A percentile compares a stretch with the other conserved stretches of the same genome.
These are phyloP conservation scores for Eumeta japonica DNA, from an alignment of 1,140 invertebrate genomes.

Conservation along the genomic window DNA sequence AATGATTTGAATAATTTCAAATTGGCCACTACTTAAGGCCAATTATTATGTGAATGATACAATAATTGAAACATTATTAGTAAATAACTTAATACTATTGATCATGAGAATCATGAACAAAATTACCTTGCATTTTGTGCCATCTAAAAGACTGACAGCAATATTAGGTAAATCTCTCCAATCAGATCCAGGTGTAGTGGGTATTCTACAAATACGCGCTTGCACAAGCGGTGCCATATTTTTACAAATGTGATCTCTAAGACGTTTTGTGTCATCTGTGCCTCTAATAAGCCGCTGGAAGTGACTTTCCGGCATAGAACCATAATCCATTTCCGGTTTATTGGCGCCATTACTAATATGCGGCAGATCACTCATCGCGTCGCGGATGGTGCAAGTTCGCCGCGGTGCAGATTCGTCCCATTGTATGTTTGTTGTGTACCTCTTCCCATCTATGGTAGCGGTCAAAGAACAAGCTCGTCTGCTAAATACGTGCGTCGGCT, in stretches of 20 bases:
- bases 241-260: slow-evolving; percentile 83
- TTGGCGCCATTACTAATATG: slow-evolving; percentile 73
- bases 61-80: too few relatives aligned
- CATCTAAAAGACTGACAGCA: slow-evolving; percentile 68
- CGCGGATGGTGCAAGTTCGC: slow-evolving; percentile 73
- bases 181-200: slow-evolving; percentile 73
- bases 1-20: too few relatives aligned
- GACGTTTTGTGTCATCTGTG: slow-evolving; percentile 57
- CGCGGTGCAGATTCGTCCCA: slow-evolving; percentile 67
- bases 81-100: too few relatives aligned
- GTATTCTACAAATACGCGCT: slow-evolving; percentile 76
- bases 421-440: slow-evolving; percentile 40
- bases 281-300: slow-evolving; percentile 75
- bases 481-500: slow-evolving; percentile 79
- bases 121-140: slow-evolving; percentile 60
- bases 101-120: slow-evolving; percentile 5
- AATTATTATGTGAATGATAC: too few relatives aligned
- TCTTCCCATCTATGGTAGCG: slow-evolving; percentile 75
- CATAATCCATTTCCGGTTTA: slow-evolving; percentile 71
- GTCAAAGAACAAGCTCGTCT: slow-evolving; percentile 68
- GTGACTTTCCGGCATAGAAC: slow-evolving; percentile 70
- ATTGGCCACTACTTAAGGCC: too few relatives aligned
- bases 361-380: slow-evolving; percentile 83
- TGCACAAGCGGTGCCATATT: slow-evolving; percentile 79
- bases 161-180: slow-evolving; percentile 88